Base-by-base conservation (phyloP, 2,797 vertebrate genomes). In the Enteromius afrohamiltoni region DNA sequence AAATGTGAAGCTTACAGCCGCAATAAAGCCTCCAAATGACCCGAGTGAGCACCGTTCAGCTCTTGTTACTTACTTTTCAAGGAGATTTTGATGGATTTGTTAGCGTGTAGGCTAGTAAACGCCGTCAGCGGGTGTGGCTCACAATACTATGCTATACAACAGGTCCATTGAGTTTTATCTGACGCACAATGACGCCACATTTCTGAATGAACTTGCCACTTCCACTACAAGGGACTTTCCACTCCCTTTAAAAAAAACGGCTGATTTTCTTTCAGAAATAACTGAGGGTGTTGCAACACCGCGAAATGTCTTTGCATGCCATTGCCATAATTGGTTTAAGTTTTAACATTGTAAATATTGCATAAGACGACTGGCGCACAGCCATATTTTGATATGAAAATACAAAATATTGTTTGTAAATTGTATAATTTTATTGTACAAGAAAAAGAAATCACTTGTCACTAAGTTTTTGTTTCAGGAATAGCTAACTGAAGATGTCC, bases 201-300 rank as follows among this genome's bases (percentile, higher is more conserved):
- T 69, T 77, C 84, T 93, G 92, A 83, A 76, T 82, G 84, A 88
- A 85, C 75, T 76, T 82, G 75, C 68, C 85, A 88, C 67, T 74
- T 78, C 55, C 55, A 76, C 64, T 26, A 58, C 23, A 37, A 60
- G 86, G 75, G 79, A 85, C 68, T 82, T 79, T 85, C 86, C 77
- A 51, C 65, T 65, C 51, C 65, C 73, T 80, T 19, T 10, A 37
- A 19, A 45, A 67, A 67, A 73, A 64, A 17, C 14, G 26, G 6
- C 26, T 31, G 60, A 6, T 17, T 31, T 31, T 9, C 62, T 31
- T 64, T 64, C 14, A 31, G 14, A 64, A 31, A 31, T 64, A 31
- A 64, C 26, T 9, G 29, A 64, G 3, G n/a, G 53, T 55, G 21
- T 10, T 55, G 21, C n/a, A 23, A 58, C n/a, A 23, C 10, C 1